Evolutionary conservation across 2,113 vertebrate genomes (phyloP), one percentile per base, ranked within the genome.

Genomic region (Tringa solitaria): DNA sequence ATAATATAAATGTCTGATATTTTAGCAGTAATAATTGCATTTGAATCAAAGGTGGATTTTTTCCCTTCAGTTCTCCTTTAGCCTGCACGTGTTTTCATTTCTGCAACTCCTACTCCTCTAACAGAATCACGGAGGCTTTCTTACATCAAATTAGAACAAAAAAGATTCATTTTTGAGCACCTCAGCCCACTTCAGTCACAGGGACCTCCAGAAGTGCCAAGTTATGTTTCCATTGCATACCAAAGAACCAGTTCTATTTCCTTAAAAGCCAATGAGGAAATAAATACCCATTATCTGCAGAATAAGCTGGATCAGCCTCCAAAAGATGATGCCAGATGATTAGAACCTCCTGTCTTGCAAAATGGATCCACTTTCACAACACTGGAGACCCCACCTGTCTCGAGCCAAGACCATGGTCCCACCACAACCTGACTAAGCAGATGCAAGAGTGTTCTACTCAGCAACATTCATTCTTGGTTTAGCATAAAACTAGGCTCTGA

Each of bases 1-100:
- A 33, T 74, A 88, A 83, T 60, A 69, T 20, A 65, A 90, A 86
- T 41, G 12, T 74, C 72, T 93, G 59, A 67, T 64, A 83, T 90
- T 81, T 81, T 75, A 86, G 14, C 51, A 84, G 22, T 64, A 89
- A 79, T 72, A 95, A 83, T 22, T 70, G 13, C 37, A 81, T 21
- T 87, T 70, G 39, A 94, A 81, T 59, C 39, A 78, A 67, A 81
- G 68, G 23, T 46, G 6, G 0, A 20, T 77, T 74, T 81, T 74
- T 81, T 60, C 14, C 33, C 32, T 33, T 90, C 63, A 39, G 12
- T 70, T 79, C 21, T 60, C 33, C 64, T 88, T 84, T 56, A 80
- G 22, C 41, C 19, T 69, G 54, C 32, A 70, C 12, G 50, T 1
- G 28, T 84, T 90, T 83, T 84, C 4, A 65, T 79, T 92, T 89